A percentile compares a stretch with the other conserved stretches of the same genome.
Conservation (phyloP, 2,888 invertebrate genomes). For the Melanotus villosus region DNA sequence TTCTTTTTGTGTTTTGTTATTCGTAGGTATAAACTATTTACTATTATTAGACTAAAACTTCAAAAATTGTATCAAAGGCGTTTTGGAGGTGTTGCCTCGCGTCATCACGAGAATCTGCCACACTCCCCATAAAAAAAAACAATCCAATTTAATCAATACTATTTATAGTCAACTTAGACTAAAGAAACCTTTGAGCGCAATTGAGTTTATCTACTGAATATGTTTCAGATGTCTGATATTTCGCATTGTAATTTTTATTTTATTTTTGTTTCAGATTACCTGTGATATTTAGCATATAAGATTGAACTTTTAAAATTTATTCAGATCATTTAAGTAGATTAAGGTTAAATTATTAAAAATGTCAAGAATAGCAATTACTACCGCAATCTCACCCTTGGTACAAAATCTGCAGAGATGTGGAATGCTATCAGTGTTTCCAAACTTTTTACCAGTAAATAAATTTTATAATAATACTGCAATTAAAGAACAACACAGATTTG, state of each 20-base stretch:
- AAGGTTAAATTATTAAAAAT: neutral
- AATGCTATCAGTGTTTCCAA: slow-evolving; percentile 14
- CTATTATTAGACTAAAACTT: too few relatives aligned
- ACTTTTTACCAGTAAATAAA: neutral
- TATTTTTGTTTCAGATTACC: neutral
- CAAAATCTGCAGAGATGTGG: slow-evolving; percentile 12
- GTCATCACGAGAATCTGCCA: neutral
- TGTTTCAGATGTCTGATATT: neutral
- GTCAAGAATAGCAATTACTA: slow-evolving; percentile 4
- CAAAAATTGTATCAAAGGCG: neutral
- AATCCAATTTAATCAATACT: slow-evolving; percentile 5
- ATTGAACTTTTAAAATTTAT: too few relatives aligned
- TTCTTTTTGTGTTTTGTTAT: too few relatives aligned
- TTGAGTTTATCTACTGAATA: slow-evolving; percentile 5
- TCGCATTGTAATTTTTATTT: neutral
- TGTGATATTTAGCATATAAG: neutral
- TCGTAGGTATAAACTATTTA: too few relatives aligned
- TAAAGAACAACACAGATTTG: neutral
- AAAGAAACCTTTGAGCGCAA: slow-evolving; percentile 14
- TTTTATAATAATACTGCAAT: neutral
- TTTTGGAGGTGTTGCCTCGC: neutral
- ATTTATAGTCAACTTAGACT: slow-evolving; percentile 8
- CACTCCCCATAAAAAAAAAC: slow-evolving; percentile 3
- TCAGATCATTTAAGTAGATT: too few relatives aligned
- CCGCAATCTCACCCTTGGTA: neutral